A percentile compares a stretch with the other conserved stretches of the same genome.
Evolutionary conservation across 2,113 vertebrate genomes (phyloP).

Genomic region (Sceloporus undulatus): DNA sequence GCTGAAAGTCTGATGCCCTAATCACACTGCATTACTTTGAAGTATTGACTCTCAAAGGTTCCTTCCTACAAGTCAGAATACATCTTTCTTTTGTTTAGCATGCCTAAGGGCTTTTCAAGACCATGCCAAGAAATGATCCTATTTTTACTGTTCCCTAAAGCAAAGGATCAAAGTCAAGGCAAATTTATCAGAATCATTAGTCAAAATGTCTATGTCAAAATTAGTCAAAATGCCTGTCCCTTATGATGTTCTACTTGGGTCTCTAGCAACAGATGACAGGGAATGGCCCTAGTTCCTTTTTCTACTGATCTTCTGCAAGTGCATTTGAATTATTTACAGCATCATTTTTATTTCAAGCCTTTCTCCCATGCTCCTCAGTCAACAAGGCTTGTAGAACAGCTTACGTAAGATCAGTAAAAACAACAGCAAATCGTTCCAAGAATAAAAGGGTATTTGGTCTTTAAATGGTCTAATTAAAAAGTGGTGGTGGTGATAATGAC

Average conservation of each 20-base stretch:
- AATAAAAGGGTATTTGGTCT: too few relatives aligned
- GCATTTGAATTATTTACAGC: not conserved
- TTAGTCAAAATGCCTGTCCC: not conserved
- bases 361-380: too few relatives aligned
- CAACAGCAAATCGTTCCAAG: too few relatives aligned
- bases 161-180: not conserved
- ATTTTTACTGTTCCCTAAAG: too few relatives aligned
- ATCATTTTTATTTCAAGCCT: not conserved
- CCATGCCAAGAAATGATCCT: not conserved
- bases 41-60: constrained; percentile 30
- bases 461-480: too few relatives aligned
- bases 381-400: too few relatives aligned
- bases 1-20: not conserved
- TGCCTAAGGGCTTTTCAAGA: not conserved
- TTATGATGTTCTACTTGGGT: not conserved
- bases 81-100: not conserved
- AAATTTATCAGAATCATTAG: not conserved
- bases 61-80: not conserved
- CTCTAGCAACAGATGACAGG: not conserved
- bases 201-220: not conserved
- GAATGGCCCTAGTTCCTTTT: not conserved
- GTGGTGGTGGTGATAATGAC: too few relatives aligned
- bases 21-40: constrained; percentile 13
- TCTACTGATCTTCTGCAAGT: not conserved
- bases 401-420: too few relatives aligned